A percentile compares a stretch with the other conserved stretches of the same genome.
These are phyloP conservation scores for Torymus auratus DNA, from an alignment of 2,888 invertebrate genomes.

Conservation along the genomic window DNA sequence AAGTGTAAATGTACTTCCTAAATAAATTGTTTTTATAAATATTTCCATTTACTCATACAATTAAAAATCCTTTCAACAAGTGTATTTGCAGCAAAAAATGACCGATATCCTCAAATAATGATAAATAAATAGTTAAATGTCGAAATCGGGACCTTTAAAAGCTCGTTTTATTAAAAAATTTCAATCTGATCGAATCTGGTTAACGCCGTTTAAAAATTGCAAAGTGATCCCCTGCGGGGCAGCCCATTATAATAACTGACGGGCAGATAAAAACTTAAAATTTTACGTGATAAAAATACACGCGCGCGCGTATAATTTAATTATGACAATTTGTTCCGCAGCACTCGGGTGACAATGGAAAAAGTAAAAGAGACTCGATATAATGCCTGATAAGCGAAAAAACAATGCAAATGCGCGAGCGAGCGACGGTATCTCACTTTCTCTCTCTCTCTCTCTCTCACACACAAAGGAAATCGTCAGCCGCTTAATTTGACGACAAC, in stretches of 20 bases:
- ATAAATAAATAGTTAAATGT: slow-evolving; percentile 6
- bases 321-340: slow-evolving; percentile 4
- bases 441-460: no score
- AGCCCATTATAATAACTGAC: slow-evolving; percentile 4
- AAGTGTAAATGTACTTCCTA: no score
- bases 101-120: neutral
- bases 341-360: neutral
- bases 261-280: neutral
- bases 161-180: slow-evolving; percentile 7
- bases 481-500: slow-evolving; percentile 3
- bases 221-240: neutral
- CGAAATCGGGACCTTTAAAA: neutral
- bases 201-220: slow-evolving; percentile 26
- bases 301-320: slow-evolving; percentile 2
- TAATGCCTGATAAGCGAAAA: neutral
- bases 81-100: neutral
- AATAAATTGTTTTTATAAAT: no score
- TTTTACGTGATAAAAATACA: slow-evolving; percentile 15
- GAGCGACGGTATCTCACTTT: neutral
- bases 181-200: neutral
- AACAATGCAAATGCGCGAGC: neutral
- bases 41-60: no score
- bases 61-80: no score
- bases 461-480: slow-evolving; percentile 5
- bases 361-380: slow-evolving; percentile 4